phyloP scores from a whole-genome alignment of 2,888 invertebrate genomes.

The Coenonympha glycerion region DNA sequence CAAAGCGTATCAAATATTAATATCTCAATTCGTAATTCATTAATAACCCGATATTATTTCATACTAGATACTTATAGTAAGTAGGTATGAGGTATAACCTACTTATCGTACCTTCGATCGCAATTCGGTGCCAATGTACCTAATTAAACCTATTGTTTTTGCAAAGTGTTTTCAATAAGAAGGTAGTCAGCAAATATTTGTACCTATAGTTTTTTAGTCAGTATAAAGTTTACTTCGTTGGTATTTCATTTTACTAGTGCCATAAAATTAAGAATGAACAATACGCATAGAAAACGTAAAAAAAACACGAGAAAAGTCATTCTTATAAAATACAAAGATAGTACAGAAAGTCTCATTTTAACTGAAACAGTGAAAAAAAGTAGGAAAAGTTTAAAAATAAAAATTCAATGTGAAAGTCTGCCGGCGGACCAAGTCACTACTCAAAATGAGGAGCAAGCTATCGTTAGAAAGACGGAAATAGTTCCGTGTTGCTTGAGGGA shows the following conservation, averaged over 20 bases:
- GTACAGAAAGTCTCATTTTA: conserved; percentile 22
- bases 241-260: neutral
- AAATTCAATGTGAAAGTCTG: conserved; percentile 7
- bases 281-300: neutral
- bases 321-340: conserved; percentile 28
- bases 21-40: too few species aligned
- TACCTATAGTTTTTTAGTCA: neutral
- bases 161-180: neutral
- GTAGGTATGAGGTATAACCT: too few species aligned
- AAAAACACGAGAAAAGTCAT: conserved; percentile 27
- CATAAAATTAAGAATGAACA: neutral
- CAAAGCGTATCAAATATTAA: too few species aligned
- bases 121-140: too few species aligned
- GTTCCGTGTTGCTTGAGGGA: conserved; percentile 27
- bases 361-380: conserved; percentile 14
- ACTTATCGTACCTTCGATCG: too few species aligned
- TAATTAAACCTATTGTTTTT: too few species aligned
- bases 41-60: too few species aligned
- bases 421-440: conserved; percentile 7
- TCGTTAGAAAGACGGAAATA: conserved; percentile 17
- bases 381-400: conserved; percentile 5
- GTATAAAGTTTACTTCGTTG: too few species aligned
- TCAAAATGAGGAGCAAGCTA: conserved; percentile 5
- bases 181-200: neutral
- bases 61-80: too few species aligned